These are phyloP conservation scores for Strix aluco DNA, from an alignment of 2,113 vertebrate genomes.

Conservation along the genomic window DNA sequence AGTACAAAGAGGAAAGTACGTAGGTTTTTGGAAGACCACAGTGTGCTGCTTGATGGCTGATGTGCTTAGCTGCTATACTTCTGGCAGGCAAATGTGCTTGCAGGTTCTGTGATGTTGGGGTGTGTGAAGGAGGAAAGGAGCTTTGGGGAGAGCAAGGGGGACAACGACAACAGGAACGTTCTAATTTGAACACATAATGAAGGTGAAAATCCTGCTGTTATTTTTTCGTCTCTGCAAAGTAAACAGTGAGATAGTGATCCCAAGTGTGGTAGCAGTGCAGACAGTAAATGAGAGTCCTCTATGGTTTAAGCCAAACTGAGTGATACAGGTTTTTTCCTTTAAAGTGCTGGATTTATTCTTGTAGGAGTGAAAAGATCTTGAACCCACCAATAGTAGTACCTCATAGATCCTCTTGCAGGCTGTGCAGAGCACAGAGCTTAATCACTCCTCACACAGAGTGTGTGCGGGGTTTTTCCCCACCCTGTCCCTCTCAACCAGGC, in stretches of 20 bases:
- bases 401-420: background rate
- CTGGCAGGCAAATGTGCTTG: background rate
- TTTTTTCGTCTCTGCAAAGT: background rate
- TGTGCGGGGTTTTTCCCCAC: fast-evolving
- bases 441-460: background rate
- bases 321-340: background rate
- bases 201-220: background rate
- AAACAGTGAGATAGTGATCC: background rate
- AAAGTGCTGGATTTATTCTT: background rate
- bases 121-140: background rate
- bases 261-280: background rate
- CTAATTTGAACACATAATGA: background rate
- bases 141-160: background rate
- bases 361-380: background rate
- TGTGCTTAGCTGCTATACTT: background rate
- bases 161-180: background rate
- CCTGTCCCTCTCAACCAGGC: background rate
- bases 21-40: background rate
- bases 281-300: background rate
- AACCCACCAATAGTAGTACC: background rate
- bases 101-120: background rate
- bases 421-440: background rate
- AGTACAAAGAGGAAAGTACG: background rate
- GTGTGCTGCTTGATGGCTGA: background rate
- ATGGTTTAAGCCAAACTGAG: background rate